A percentile compares a stretch with the other conserved stretches of the same genome.
These are phyloP conservation scores for Elachura formosa DNA, from an alignment of 2,113 vertebrate species.

Conservation along the genomic window DNA sequence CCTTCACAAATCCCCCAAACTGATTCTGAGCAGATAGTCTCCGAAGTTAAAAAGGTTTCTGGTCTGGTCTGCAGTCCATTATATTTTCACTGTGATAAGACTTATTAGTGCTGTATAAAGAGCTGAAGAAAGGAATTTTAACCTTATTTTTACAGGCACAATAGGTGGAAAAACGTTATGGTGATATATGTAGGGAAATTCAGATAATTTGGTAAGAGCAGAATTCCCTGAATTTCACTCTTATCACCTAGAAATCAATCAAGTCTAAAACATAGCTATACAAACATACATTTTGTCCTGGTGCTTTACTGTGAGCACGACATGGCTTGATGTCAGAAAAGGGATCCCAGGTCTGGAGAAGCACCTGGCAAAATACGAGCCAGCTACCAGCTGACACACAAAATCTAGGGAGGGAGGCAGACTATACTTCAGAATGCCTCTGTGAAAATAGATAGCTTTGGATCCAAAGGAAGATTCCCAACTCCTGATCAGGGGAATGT, in stretches of 20 bases:
- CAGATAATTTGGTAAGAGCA: neutral
- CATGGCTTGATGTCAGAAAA: neutral
- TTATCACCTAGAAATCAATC: neutral
- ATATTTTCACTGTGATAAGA: neutral
- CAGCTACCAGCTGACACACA: neutral
- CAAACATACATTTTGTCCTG: neutral
- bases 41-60: neutral
- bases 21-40: neutral
- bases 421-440: neutral
- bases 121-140: neutral
- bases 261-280: neutral
- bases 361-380: neutral
- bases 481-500: neutral
- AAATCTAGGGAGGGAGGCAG: neutral
- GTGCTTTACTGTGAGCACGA: accelerated
- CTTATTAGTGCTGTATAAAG: neutral
- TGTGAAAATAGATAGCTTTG: neutral
- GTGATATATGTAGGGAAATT: neutral
- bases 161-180: neutral
- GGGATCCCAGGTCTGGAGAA: neutral
- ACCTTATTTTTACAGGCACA: neutral
- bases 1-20: neutral
- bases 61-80: neutral
- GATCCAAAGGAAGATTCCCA: accelerated
- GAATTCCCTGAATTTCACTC: neutral